Conservation (phyloP, 2,113 vertebrate genomes). For the Lichenostomus cassidix region DNA sequence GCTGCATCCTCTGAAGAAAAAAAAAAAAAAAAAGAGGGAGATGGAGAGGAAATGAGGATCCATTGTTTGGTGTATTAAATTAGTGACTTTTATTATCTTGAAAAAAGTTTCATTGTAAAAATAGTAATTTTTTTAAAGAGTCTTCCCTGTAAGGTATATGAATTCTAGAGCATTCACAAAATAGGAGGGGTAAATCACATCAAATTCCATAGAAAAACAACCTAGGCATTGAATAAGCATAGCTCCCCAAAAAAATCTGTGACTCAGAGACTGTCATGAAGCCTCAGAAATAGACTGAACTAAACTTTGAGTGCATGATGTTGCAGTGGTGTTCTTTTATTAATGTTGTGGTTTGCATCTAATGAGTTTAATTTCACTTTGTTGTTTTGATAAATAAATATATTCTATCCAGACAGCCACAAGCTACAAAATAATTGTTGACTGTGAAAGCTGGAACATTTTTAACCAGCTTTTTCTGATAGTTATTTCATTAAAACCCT, state of each 20-base stretch:
- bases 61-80: background rate
- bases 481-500: constrained; percentile 1
- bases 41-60: accelerated
- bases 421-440: constrained; percentile 32
- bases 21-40: background rate
- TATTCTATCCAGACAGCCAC: background rate
- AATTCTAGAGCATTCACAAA: background rate
- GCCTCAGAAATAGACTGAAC: background rate
- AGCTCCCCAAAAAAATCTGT: background rate
- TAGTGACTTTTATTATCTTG: background rate
- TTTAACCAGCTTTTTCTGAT: background rate
- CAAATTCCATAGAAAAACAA: background rate
- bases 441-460: background rate
- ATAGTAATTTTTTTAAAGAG: background rate
- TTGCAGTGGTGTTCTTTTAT: background rate
- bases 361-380: constrained; percentile 31
- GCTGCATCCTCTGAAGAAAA: accelerated
- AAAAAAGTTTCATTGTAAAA: background rate
- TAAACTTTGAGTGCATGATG: background rate
- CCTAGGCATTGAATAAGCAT: background rate
- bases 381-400: constrained; percentile 33
- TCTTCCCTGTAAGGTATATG: background rate
- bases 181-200: background rate
- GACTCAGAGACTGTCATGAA: background rate
- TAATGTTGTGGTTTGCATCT: constrained; percentile 23